Conservation (phyloP, 2,797 vertebrate genomes). For the Siniperca scherzeri region DNA sequence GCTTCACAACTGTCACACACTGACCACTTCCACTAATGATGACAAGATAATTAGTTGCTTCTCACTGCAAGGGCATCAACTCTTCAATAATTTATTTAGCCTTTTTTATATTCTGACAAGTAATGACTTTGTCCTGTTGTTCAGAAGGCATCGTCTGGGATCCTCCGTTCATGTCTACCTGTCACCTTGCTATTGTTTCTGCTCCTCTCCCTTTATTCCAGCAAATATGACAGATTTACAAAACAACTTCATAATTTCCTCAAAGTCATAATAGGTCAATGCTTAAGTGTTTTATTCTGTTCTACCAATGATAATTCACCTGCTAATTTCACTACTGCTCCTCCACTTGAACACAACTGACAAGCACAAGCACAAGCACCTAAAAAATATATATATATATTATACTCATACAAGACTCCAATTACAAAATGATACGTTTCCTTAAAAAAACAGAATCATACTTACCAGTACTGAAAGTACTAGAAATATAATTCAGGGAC, state of each 20-base stretch:
- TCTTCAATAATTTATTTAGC: slow-evolving; percentile 48
- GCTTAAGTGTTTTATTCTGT: not conserved
- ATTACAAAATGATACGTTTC: not conserved
- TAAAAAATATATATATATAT: not conserved
- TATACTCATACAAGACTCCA: not conserved
- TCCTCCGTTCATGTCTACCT: not conserved
- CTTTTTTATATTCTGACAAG: slow-evolving; percentile 25
- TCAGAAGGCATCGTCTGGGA: not conserved
- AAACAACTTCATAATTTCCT: not conserved
- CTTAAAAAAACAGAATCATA: not conserved
- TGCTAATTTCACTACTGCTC: not conserved
- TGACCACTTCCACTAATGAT: slow-evolving; percentile 64
- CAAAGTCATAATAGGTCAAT: not conserved
- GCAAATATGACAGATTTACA: not conserved
- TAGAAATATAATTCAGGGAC: no score
- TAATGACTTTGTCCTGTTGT: slow-evolving; percentile 12
- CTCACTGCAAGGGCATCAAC: slow-evolving; percentile 41
- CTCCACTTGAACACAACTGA: not conserved
- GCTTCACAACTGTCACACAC: slow-evolving; percentile 54
- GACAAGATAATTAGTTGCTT: slow-evolving; percentile 61
- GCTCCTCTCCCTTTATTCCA: not conserved
- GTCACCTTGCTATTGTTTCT: slow-evolving; percentile 1
- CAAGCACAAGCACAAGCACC: not conserved
- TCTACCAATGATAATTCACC: not conserved
- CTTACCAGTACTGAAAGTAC: not conserved